Base-by-base conservation (phyloP, 2,888 invertebrate species). In the Caenorhabditis drosophilae region DNA sequence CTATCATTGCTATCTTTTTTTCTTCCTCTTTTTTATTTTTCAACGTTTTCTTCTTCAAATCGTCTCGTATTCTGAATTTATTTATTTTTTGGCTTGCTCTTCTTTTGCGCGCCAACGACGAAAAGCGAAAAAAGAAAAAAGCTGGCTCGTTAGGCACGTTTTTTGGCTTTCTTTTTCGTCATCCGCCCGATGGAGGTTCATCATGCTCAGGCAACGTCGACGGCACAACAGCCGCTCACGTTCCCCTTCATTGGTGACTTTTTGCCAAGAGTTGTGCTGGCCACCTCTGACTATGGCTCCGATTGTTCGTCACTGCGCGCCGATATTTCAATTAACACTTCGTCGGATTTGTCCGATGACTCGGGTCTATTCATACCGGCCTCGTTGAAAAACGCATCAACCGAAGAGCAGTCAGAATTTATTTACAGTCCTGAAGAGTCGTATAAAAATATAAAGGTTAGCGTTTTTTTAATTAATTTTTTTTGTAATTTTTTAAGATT, bases 171-270 rank as follows among this genome's bases (percentile, higher is more conserved):
- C n/a, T n/a, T n/a, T n/a, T n/a, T n/a, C n/a, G n/a, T n/a, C n/a
- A n/a, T n/a, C n/a, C n/a, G n/a, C n/a, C n/a, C 36, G 51, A 71
- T 71, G 73, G 73, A 67, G 58, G 73, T 70, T 70, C 70, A 73
- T 68, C 73, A 59, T 52, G 48, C 48, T 41, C 55, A 47, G 45
- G 52, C 62, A 49, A 48, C 52, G 46, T 12, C 56, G 40, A 12
- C 36, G 26, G 11, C 53, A 31, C 49, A 35, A 23, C 47, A 25
- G 31, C 31, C 31, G 31, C 53, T 56, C 47, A 54, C 54, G 53
- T 63, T 63, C 46, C 53, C 57, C n/a, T 63, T 57, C 57, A 63
- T 57, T 49, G 53, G 53, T 45, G 64, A 64, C 51, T 64, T 54
- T 51, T 55, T 64, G 47, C 54, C 64, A 35, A 49, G 58, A 26